These are phyloP conservation scores for Dendrolimus pini DNA, from an alignment of 2,888 invertebrate species.

Conservation along the genomic window DNA sequence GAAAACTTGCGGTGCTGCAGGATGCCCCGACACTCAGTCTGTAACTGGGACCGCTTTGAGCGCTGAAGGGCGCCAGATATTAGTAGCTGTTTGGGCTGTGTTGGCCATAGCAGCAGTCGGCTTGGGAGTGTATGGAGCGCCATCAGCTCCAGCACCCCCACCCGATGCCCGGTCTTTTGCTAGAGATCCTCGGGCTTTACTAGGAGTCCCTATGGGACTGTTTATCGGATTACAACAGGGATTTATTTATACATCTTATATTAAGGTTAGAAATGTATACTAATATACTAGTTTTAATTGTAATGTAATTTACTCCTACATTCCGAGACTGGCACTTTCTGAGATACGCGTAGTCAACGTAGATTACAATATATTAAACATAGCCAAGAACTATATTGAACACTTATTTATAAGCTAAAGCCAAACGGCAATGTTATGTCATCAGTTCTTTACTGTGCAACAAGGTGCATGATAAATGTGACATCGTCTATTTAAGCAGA, in stretches of 20 bases:
- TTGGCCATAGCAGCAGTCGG: slow-evolving; percentile 43
- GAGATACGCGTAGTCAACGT: no score
- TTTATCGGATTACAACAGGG: slow-evolving; percentile 91
- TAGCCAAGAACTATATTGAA: no score
- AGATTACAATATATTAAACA: no score
- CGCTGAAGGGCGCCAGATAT: slow-evolving; percentile 43
- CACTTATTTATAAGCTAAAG: no score
- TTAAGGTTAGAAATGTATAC: slow-evolving; percentile 74
- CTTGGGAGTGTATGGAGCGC: slow-evolving; percentile 50
- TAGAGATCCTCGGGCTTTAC: slow-evolving; percentile 79
- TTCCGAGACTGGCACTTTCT: no score
- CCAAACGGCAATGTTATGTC: no score
- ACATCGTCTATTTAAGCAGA: no score
- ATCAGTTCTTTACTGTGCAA: no score
- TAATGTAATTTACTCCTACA: no score
- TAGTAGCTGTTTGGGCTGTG: slow-evolving; percentile 54
- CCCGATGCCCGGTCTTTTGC: slow-evolving; percentile 53
- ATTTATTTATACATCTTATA: slow-evolving; percentile 89
- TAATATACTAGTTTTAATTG: neutral
- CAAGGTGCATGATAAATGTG: no score
- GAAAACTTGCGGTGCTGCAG: slow-evolving; percentile 51
- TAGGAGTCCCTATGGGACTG: slow-evolving; percentile 85
- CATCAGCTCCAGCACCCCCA: slow-evolving; percentile 51
- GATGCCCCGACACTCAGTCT: slow-evolving; percentile 57
- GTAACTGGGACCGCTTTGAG: slow-evolving; percentile 46